A percentile compares a stretch with the other conserved stretches of the same genome.
Conservation (phyloP, 2,888 invertebrate genomes). For the Eupithecia abbreviata region DNA sequence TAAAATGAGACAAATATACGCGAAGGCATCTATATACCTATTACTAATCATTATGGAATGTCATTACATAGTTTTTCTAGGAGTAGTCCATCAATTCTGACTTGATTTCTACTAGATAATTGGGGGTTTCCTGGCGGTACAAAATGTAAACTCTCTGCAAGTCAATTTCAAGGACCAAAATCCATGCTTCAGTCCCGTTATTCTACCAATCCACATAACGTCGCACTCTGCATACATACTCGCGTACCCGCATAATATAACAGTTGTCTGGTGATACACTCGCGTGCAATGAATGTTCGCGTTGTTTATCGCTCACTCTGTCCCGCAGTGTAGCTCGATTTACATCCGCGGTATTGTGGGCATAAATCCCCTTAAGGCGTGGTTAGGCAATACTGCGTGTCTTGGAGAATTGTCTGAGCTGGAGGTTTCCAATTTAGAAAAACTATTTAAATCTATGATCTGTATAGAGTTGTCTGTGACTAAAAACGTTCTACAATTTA, state of each 20-base stretch:
- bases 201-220: not conserved
- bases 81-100: not conserved
- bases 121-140: too few species aligned
- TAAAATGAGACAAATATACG: not conserved
- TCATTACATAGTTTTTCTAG: too few species aligned
- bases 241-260: conserved; percentile 8
- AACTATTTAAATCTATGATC: not conserved
- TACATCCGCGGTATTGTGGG: conserved; percentile 14
- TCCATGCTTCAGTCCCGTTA: not conserved
- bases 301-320: conserved; percentile 26
- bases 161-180: not conserved
- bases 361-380: conserved; percentile 18
- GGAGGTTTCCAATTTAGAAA: not conserved
- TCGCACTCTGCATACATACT: not conserved
- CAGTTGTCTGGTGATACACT: conserved; percentile 23
- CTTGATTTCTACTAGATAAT: not conserved
- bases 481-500: not conserved
- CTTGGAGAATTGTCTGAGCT: not conserved
- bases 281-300: conserved; percentile 24
- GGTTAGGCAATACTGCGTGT: not conserved
- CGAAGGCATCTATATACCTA: not conserved
- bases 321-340: conserved; percentile 16
- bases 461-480: not conserved
- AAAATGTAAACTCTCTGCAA: not conserved
- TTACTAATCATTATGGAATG: too few species aligned